Percentiles rank a stretch among this genome's conserved stretches.
Evolutionary conservation across 2,113 vertebrate genomes (phyloP).

Genomic region (Nicator chloris): DNA sequence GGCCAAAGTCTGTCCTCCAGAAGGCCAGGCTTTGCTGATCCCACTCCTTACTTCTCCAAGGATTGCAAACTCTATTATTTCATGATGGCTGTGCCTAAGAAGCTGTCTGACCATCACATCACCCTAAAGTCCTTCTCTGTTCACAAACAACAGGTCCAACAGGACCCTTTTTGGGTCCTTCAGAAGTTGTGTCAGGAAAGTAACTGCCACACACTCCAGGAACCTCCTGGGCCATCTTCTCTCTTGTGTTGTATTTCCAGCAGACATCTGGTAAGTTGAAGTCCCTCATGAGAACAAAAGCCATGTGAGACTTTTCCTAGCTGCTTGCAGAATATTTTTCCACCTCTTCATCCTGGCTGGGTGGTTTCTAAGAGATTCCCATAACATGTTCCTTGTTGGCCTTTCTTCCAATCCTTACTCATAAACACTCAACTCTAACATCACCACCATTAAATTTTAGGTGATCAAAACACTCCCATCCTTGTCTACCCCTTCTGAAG

Average conservation of each 20-base stretch:
- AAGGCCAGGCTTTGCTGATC: neutral
- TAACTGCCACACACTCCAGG: neutral
- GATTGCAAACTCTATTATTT: neutral
- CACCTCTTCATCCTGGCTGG: neutral
- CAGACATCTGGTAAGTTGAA: neutral
- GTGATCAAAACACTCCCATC: neutral
- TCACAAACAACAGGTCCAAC: neutral
- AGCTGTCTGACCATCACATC: neutral
- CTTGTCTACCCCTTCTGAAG: neutral
- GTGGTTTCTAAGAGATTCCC: neutral
- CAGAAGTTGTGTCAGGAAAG: neutral
- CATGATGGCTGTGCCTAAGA: neutral
- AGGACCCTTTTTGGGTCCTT: neutral
- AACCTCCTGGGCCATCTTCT: neutral
- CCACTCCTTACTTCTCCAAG: neutral
- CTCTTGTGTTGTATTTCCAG: neutral
- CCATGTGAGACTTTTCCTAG: neutral
- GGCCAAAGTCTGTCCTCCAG: neutral
- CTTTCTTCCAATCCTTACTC: neutral
- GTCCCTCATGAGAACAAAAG: neutral
- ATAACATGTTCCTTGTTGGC: neutral
- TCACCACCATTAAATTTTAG: neutral
- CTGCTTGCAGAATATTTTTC: neutral
- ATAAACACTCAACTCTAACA: neutral
- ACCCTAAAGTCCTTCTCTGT: neutral